These are phyloP conservation scores for Abrostola tripartita DNA, from an alignment of 2,888 invertebrate species.

Conservation along the genomic window DNA sequence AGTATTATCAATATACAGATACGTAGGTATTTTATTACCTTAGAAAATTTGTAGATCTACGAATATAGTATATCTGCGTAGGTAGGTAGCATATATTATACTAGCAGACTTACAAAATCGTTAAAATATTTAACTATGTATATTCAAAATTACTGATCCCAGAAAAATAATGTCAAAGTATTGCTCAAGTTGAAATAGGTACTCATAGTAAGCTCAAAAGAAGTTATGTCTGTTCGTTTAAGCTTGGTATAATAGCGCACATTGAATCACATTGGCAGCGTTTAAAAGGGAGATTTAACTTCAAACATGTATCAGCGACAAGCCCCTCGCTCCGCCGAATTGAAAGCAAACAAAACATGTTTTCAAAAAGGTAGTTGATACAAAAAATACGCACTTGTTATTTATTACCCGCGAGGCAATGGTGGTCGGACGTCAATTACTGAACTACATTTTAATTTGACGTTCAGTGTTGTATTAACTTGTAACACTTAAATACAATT, in stretches of 20 bases:
- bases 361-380: conserved; percentile 79
- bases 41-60: too few species aligned
- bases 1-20: too few species aligned
- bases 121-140: not conserved
- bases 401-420: conserved; percentile 72
- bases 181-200: conserved; percentile 38
- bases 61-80: too few species aligned
- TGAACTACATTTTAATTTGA: conserved; percentile 58
- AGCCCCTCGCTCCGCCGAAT: conserved; percentile 76
- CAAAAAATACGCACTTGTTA: conserved; percentile 78
- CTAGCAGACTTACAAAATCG: too few species aligned
- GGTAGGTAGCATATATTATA: too few species aligned
- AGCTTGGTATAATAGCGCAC: conserved; percentile 78
- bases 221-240: conserved; percentile 67
- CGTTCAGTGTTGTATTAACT: conserved; percentile 17
- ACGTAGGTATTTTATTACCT: too few species aligned
- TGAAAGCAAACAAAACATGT: conserved; percentile 84
- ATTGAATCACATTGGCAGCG: conserved; percentile 82
- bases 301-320: conserved; percentile 80
- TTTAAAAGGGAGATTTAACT: conserved; percentile 87
- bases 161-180: not conserved
- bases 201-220: conserved; percentile 52
- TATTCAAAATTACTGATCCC: not conserved
- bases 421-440: conserved; percentile 52
- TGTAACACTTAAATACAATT: not conserved